Evolutionary conservation across 1,140 invertebrate genomes (phyloP).

Genomic region (Tetranychus cinnabarinus): DNA sequence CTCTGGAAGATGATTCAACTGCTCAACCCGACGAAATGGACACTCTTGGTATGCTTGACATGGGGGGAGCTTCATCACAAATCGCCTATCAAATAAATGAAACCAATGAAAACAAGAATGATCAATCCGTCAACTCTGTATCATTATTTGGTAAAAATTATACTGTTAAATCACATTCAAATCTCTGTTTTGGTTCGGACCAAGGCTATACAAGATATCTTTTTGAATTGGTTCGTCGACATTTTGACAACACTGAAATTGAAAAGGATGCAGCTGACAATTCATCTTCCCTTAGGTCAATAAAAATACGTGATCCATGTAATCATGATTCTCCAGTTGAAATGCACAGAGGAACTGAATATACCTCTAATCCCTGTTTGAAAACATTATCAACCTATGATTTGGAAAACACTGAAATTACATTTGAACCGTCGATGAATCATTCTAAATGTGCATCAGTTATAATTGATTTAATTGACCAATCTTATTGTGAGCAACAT

Average conservation of each 20-base stretch:
- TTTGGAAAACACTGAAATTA: background rate
- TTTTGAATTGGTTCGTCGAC: background rate
- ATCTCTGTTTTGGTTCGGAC: constrained; percentile 27
- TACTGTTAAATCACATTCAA: constrained; percentile 24
- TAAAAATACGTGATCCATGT: background rate
- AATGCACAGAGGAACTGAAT: background rate
- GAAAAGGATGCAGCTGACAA: no score
- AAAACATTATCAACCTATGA: background rate
- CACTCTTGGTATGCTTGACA: constrained; percentile 24
- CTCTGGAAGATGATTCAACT: no score
- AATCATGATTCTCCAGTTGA: background rate
- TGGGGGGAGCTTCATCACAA: constrained; percentile 31
- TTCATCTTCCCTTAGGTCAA: no score
- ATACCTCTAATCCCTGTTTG: background rate
- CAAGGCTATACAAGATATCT: constrained; percentile 13
- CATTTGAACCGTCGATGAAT: no score
- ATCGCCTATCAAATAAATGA: constrained; percentile 20
- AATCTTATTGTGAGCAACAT: no score
- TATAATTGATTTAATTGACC: no score
- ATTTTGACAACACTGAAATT: background rate
- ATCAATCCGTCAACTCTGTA: background rate
- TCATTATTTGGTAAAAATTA: constrained; percentile 4
- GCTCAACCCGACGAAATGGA: background rate
- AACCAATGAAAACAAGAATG: constrained; percentile 5
- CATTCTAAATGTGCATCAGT: no score